Percentiles rank a stretch among this genome's conserved stretches.
phyloP scores from a whole-genome alignment of 2,113 vertebrate genomes.

The Tragelaphus scriptus region DNA sequence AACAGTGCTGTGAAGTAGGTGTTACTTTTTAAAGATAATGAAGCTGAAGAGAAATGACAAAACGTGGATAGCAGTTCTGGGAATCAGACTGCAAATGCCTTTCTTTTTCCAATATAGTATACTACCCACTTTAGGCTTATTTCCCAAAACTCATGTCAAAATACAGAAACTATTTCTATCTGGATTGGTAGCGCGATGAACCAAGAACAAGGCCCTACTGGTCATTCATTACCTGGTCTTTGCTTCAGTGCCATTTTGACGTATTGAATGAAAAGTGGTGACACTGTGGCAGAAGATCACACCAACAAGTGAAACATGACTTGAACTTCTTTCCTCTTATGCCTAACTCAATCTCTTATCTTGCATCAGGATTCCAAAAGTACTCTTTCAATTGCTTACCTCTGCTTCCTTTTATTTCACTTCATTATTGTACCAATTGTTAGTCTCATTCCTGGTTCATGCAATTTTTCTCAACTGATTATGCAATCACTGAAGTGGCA shows the following conservation, averaged over 20 bases:
- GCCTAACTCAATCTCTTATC: background rate
- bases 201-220: background rate
- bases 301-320: background rate
- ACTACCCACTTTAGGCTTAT: background rate
- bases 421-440: slow-evolving; percentile 33
- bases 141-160: slow-evolving; percentile 1
- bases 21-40: background rate
- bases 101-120: background rate
- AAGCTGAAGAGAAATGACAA: background rate
- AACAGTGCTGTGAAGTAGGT: background rate
- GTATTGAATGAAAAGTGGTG: background rate
- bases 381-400: background rate
- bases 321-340: background rate
- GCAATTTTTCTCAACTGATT: slow-evolving; percentile 54
- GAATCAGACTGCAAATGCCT: background rate
- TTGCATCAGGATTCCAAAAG: slow-evolving; percentile 39
- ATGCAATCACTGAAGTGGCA: slow-evolving; percentile 36
- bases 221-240: background rate
- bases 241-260: background rate
- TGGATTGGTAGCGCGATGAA: background rate
- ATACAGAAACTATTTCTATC: background rate
- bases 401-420: slow-evolving; percentile 14
- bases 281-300: background rate
- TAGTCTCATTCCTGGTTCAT: background rate
- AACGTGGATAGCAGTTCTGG: background rate